Base-by-base conservation (phyloP, 2,113 vertebrate species). In the Hiodon alosoides region DNA sequence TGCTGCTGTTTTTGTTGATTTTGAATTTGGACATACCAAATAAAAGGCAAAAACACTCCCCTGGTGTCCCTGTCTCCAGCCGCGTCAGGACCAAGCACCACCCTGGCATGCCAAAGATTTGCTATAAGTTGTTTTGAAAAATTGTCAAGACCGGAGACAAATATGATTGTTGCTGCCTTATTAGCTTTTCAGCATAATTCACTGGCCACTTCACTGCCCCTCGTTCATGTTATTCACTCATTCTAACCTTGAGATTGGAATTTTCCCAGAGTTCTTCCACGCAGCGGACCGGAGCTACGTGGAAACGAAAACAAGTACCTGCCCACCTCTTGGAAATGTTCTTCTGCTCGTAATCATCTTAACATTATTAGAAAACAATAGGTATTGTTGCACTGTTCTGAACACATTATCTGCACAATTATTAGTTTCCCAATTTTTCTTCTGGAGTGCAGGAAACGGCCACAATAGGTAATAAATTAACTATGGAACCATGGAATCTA, bases 401-500 rank as follows among this genome's bases (percentile, higher is more conserved):
- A 81, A 60, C 77, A 80, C 83, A 86, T 90, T 90, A 89, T 90
- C 88, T 83, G 77, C 81, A 84, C 85, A 82, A 78, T 84, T 88
- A 84, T 84, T 76, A 62, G 77, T 84, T 90, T 90, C 90, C 91
- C 86, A 76, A 75, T 81, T 77, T 75, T 75, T 83, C 85, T 80
- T 80, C 69, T 83, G 77, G 79, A 79, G 74, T 50, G 76, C 90
- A 91, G 90, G 90, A 92, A 92, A 76, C 86, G 81, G 85, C 85
- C 86, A 91, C 90, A 91, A 92, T 91, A 84, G 84, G 85, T 90
- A 90, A 92, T 91, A 91, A 89, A 90, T 90, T 87, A 85, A 79
- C 58, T 58, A 67, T 58, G 78, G 67, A 90, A 87, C 88, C 85
- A 88, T 87, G 83, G 65, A 81, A 74, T 73, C 60, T 2, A 64